Evolutionary conservation across 2,113 vertebrate species (phyloP).

Genomic region (Eupsittula cactorum): DNA sequence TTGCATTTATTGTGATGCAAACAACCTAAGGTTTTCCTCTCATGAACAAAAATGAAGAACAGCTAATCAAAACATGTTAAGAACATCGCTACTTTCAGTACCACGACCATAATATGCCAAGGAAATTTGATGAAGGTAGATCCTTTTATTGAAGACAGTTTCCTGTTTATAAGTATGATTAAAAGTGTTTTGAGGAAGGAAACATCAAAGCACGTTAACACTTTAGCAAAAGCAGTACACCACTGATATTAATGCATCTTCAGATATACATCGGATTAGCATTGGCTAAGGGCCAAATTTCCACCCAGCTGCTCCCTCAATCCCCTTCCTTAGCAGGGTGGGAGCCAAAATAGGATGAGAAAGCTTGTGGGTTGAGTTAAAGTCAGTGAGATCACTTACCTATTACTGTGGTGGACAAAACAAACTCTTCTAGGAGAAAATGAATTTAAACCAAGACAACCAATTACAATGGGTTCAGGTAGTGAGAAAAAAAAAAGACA

Average conservation of each 20-base stretch:
- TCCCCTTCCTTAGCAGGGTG: not conserved
- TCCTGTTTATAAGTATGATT: not conserved
- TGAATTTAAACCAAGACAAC: not conserved
- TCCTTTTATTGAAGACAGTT: not conserved
- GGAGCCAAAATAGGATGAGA: not conserved
- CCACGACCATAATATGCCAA: not conserved
- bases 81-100: not conserved
- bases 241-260: not conserved
- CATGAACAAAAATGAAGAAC: not conserved
- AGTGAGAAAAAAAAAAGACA: not conserved
- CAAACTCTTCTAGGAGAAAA: not conserved
- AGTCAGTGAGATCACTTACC: not conserved
- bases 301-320: not conserved
- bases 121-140: not conserved
- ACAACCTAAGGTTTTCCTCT: not conserved
- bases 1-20: not conserved
- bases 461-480: not conserved
- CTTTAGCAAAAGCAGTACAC: not conserved
- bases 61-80: slow-evolving; percentile 10
- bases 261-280: not conserved
- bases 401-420: not conserved
- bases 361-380: not conserved
- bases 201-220: not conserved
- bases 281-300: not conserved
- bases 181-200: not conserved